A percentile compares a stretch with the other conserved stretches of the same genome.
Conservation (phyloP, 2,797 vertebrate genomes). For the Coluber constrictor region DNA sequence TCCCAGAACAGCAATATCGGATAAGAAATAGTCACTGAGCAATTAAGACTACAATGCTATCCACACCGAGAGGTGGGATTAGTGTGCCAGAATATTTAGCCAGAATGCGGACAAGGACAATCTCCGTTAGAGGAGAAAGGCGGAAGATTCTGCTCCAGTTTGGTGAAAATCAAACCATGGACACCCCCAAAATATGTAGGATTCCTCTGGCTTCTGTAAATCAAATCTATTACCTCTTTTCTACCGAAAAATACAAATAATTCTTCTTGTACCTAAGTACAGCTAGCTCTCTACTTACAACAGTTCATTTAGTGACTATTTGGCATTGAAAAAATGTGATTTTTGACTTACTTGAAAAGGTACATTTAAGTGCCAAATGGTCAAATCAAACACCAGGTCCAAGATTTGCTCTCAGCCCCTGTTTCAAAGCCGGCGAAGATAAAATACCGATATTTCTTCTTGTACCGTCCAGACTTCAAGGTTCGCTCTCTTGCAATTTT, state of each 20-base stretch:
- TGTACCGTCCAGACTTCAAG: neutral
- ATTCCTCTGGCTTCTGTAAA: neutral
- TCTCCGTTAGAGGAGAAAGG: neutral
- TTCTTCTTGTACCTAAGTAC: neutral
- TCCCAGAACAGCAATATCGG: neutral
- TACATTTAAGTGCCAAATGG: neutral
- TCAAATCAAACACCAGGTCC: neutral
- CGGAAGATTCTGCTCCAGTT: neutral
- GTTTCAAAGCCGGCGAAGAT: neutral
- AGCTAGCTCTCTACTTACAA: neutral
- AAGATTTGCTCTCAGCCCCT: neutral
- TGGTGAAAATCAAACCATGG: neutral
- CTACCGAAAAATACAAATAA: neutral
- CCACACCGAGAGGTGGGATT: neutral
- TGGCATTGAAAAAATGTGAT: neutral
- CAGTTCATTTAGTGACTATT: neutral
- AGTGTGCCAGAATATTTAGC: neutral
- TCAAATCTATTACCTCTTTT: neutral
- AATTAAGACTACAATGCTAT: neutral
- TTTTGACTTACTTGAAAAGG: neutral
- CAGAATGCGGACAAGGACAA: neutral
- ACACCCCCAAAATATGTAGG: neutral
- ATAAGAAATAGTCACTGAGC: neutral
- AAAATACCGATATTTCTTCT: neutral
- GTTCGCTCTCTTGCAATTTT: neutral